Conservation (phyloP, 2,797 vertebrate genomes). For the Cryptoprocta ferox region DNA sequence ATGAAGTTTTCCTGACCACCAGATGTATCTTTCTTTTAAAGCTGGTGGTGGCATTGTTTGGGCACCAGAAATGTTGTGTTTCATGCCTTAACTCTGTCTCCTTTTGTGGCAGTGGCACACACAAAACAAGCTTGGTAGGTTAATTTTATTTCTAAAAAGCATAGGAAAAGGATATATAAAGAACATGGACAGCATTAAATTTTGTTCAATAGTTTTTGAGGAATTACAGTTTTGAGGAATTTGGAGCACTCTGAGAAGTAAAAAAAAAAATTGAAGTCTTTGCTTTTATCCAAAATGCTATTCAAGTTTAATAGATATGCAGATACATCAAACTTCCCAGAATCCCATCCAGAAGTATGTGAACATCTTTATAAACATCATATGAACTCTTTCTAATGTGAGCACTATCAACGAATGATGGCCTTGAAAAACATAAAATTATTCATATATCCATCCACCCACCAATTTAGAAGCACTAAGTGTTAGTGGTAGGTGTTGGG, state of each 20-base stretch:
- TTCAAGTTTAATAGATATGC: not conserved
- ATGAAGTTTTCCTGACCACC: not conserved
- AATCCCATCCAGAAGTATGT: not conserved
- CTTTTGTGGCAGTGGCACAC: not conserved
- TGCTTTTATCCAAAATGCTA: not conserved
- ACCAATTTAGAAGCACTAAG: not conserved
- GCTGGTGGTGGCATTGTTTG: not conserved
- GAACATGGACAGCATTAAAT: not conserved
- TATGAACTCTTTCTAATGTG: not conserved
- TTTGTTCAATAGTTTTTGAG: not conserved
- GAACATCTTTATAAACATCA: not conserved
- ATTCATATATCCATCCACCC: not conserved
- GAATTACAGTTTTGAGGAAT: not conserved
- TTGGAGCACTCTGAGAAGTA: not conserved
- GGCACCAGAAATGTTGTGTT: not conserved
- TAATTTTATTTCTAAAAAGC: slow-evolving; percentile 5
- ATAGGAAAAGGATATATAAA: not conserved
- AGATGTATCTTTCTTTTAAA: not conserved
- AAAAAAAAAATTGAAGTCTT: not conserved
- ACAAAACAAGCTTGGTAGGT: not conserved
- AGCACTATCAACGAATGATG: not conserved
- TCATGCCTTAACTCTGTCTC: not conserved
- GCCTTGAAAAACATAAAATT: not conserved
- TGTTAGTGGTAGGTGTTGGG: not conserved
- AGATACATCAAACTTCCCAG: not conserved